phyloP scores from a whole-genome alignment of 2,797 vertebrate species.

The Macropodus opercularis region DNA sequence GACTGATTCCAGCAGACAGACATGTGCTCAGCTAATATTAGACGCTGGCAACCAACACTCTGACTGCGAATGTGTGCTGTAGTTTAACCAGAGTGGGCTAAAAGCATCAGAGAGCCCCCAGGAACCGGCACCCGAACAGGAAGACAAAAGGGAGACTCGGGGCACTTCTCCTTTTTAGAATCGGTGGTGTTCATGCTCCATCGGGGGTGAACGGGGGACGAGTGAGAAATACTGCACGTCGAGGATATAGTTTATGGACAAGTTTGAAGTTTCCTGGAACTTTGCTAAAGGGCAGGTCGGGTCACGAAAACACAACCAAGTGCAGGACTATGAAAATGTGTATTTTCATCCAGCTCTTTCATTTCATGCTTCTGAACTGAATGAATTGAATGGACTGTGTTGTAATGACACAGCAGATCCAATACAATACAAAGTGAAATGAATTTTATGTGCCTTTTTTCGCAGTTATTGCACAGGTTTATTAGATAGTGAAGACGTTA shows the following conservation, averaged over 20 bases:
- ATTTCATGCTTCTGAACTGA: too few relatives aligned
- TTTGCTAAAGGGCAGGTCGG: neutral
- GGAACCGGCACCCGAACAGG: slow-evolving; percentile 14
- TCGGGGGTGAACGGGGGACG: slow-evolving; percentile 1
- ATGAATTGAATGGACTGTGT: too few relatives aligned
- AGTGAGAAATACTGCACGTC: neutral
- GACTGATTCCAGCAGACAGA: slow-evolving; percentile 74
- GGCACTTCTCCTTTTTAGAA: too few relatives aligned
- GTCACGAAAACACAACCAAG: neutral
- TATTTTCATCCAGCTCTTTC: neutral
- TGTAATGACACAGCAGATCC: too few relatives aligned
- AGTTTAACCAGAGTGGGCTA: slow-evolving; percentile 47
- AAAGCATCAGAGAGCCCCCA: slow-evolving; percentile 19
- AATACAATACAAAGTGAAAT: too few relatives aligned
- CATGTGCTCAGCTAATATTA: slow-evolving; percentile 82
- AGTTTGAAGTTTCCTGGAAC: neutral
- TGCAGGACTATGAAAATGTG: neutral
- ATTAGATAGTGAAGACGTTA: too few relatives aligned
- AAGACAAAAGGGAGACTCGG: too few relatives aligned
- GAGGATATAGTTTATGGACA: neutral
- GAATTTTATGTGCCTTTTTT: too few relatives aligned
- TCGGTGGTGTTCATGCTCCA: slow-evolving; percentile 43
- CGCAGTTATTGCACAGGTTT: too few relatives aligned
- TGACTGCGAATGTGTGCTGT: slow-evolving; percentile 48
- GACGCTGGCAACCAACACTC: slow-evolving; percentile 70